Conservation (phyloP, 2,113 vertebrate genomes). For the Carassius carassius region DNA sequence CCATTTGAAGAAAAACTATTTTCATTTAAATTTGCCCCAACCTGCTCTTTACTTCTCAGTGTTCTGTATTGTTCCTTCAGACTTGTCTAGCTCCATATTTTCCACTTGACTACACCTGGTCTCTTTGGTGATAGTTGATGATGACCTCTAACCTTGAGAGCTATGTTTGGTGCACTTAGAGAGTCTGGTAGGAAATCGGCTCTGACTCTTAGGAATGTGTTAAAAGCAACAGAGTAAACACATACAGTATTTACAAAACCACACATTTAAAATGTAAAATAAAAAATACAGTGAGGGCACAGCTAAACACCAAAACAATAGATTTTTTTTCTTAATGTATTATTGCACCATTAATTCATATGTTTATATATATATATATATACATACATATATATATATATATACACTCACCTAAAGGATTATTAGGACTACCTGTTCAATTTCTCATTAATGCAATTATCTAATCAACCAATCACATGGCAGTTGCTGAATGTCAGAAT, state of each 20-base stretch:
- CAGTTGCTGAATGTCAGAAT: no score
- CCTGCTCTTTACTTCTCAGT: not conserved
- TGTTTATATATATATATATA: no score
- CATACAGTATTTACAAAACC: not conserved
- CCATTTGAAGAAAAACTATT: not conserved
- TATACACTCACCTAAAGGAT: no score
- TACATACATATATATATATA: no score
- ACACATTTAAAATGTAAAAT: not conserved
- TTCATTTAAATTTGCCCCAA: not conserved
- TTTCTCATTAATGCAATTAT: no score
- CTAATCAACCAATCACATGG: no score
- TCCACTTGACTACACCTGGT: conserved; percentile 22
- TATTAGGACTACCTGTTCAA: no score
- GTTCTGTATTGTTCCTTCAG: not conserved
- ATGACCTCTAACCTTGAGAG: conserved; percentile 46
- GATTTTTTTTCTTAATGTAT: no score
- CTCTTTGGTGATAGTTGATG: conserved; percentile 27
- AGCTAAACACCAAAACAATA: not conserved
- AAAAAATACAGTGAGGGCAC: not conserved
- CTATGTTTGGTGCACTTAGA: conserved; percentile 18
- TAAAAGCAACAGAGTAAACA: conserved; percentile 49
- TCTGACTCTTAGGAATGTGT: conserved; percentile 30
- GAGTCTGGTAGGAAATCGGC: not conserved
- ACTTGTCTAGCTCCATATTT: not conserved
- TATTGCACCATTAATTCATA: no score